These are phyloP conservation scores for Drosophila melanogaster DNA, from an alignment of 1,140 invertebrate genomes.

Conservation along the genomic window DNA sequence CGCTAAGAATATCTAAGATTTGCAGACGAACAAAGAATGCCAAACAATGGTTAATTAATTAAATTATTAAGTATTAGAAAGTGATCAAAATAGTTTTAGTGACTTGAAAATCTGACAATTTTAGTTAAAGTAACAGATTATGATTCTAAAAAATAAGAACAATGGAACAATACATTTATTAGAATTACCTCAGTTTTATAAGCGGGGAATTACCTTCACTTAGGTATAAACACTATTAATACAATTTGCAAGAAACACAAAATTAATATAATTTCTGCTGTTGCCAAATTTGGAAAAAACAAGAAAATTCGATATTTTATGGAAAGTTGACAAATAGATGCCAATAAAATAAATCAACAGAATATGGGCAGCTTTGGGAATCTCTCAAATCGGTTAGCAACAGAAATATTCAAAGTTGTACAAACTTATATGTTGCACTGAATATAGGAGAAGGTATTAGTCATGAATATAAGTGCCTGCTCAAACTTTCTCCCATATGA, in stretches of 20 bases:
- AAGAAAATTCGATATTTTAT: constrained; percentile 53
- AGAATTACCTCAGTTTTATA: no score
- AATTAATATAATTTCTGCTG: constrained; percentile 1
- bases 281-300: constrained; percentile 43
- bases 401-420: constrained; percentile 7
- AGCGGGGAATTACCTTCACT: not conserved
- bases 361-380: constrained; percentile 23
- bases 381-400: constrained; percentile 15
- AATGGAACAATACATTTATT: no score
- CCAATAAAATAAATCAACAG: constrained; percentile 56
- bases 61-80: constrained; percentile 14
- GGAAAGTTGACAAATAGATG: constrained; percentile 59
- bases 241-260: not conserved
- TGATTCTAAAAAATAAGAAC: no score
- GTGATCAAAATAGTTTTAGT: not conserved
- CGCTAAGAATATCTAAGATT: constrained; percentile 20
- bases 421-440: not conserved
- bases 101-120: not conserved
- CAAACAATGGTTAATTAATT: constrained; percentile 40
- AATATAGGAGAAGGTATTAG: not conserved
- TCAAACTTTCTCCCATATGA: constrained; percentile 28
- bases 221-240: no score
- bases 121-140: not conserved
- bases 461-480: constrained; percentile 25
- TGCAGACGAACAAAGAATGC: constrained; percentile 13